Conservation (phyloP, 2,888 invertebrate species). For the Baronia brevicornis region DNA sequence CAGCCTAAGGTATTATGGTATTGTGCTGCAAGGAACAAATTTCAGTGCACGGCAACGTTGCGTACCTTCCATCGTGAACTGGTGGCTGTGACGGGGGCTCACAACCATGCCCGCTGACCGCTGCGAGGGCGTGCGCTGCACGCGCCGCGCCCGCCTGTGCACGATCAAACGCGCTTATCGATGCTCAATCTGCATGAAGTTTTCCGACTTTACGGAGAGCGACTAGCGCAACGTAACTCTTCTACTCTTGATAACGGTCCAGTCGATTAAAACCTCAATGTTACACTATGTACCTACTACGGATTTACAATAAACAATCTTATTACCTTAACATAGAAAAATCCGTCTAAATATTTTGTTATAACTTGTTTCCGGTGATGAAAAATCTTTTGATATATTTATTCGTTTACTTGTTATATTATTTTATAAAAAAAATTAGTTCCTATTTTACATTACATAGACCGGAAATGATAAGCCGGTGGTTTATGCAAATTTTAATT, state of each 20-base stretch:
- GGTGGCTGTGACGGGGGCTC: constrained; percentile 42
- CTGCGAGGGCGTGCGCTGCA: constrained; percentile 18
- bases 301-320: too few relatives aligned
- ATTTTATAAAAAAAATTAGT: too few relatives aligned
- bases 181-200: constrained; percentile 30
- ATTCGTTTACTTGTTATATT: too few relatives aligned
- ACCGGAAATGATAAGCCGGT: too few relatives aligned
- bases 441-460: too few relatives aligned
- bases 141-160: constrained; percentile 23
- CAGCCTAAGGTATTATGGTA: constrained; percentile 61
- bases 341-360: too few relatives aligned
- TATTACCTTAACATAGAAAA: too few relatives aligned
- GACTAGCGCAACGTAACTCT: constrained; percentile 21
- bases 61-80: constrained; percentile 51
- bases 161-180: constrained; percentile 16
- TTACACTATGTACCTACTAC: background rate
- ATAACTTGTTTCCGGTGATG: too few relatives aligned
- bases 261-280: background rate
- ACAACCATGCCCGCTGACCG: constrained; percentile 51
- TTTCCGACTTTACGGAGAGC: constrained; percentile 38
- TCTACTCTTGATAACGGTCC: constrained; percentile 11
- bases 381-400: too few relatives aligned
- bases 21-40: constrained; percentile 50
- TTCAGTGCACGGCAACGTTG: constrained; percentile 49
- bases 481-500: too few relatives aligned